Conservation (phyloP, 2,888 invertebrate species). For the Napeogenes inachia region DNA sequence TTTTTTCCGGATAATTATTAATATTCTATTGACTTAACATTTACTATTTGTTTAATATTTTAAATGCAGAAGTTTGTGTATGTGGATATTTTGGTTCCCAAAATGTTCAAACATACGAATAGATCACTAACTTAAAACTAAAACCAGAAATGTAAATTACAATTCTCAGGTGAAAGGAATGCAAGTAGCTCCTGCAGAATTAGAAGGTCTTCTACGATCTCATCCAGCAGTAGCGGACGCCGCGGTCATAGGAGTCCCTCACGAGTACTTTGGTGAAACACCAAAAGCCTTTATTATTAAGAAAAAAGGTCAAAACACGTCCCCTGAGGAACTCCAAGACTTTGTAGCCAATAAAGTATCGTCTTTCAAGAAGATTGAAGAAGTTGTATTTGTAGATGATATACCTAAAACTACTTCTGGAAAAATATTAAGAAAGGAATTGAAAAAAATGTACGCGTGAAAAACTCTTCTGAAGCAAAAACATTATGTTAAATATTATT, state of each 20-base stretch:
- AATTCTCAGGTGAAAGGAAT: conserved; percentile 78
- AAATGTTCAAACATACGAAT: too few relatives aligned
- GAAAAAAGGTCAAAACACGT: conserved; percentile 65
- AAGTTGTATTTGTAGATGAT: conserved; percentile 80
- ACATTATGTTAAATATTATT: too few relatives aligned
- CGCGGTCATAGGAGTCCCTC: conserved; percentile 89
- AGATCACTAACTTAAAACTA: too few relatives aligned
- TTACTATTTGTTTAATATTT: too few relatives aligned
- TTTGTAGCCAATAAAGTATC: conserved; percentile 85
- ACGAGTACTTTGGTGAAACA: conserved; percentile 84
- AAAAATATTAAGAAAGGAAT: conserved; percentile 84
- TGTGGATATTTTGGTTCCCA: too few relatives aligned
- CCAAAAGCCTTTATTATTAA: conserved; percentile 87
- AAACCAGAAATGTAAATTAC: too few relatives aligned
- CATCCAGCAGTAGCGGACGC: conserved; percentile 89
- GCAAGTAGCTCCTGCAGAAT: conserved; percentile 93
- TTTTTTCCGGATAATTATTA: too few relatives aligned
- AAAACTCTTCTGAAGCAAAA: neutral
- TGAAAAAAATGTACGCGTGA: conserved; percentile 71
- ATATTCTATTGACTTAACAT: too few relatives aligned
- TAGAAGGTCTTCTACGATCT: conserved; percentile 85
- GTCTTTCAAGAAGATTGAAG: conserved; percentile 84
- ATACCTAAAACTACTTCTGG: conserved; percentile 88
- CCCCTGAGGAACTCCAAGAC: conserved; percentile 63
- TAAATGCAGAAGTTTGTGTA: too few relatives aligned